phyloP scores from a whole-genome alignment of 2,797 vertebrate genomes.

The Acipenser transmontanus region DNA sequence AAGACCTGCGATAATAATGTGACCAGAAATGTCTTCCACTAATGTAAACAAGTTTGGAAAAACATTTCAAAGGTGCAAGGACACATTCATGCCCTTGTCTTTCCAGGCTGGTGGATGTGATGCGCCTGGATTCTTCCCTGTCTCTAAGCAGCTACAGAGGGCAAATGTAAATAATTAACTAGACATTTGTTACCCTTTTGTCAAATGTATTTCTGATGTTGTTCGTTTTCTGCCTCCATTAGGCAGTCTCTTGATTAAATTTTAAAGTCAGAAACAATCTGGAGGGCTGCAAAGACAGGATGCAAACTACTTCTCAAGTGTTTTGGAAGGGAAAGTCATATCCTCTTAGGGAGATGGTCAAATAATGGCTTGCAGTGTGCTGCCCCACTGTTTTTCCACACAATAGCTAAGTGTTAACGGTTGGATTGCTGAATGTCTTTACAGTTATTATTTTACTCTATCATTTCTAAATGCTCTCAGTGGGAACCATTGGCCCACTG shows the following conservation, averaged over 20 bases:
- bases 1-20: too few relatives aligned
- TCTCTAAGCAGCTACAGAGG: slow-evolving; percentile 56
- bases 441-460: too few relatives aligned
- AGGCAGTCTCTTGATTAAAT: slow-evolving; percentile 79
- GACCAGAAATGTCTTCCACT: background rate
- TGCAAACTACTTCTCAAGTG: slow-evolving; percentile 52
- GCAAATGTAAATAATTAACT: slow-evolving; percentile 75
- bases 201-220: slow-evolving; percentile 75
- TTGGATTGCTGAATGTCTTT: background rate
- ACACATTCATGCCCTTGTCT: slow-evolving; percentile 68
- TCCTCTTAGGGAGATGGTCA: slow-evolving; percentile 36
- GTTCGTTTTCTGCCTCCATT: slow-evolving; percentile 63
- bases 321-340: slow-evolving; percentile 62
- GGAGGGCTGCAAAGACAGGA: slow-evolving; percentile 59
- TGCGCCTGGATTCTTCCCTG: slow-evolving; percentile 50
- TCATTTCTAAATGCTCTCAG: too few relatives aligned
- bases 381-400: background rate
- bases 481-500: too few relatives aligned
- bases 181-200: slow-evolving; percentile 77
- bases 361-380: background rate
- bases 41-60: slow-evolving; percentile 66
- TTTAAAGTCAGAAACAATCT: slow-evolving; percentile 77
- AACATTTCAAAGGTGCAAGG: slow-evolving; percentile 59
- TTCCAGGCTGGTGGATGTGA: slow-evolving; percentile 51
- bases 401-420: background rate